A percentile compares a stretch with the other conserved stretches of the same genome.
These are phyloP conservation scores for Amiota mariae DNA, from an alignment of 2,888 invertebrate species.

Conservation along the genomic window DNA sequence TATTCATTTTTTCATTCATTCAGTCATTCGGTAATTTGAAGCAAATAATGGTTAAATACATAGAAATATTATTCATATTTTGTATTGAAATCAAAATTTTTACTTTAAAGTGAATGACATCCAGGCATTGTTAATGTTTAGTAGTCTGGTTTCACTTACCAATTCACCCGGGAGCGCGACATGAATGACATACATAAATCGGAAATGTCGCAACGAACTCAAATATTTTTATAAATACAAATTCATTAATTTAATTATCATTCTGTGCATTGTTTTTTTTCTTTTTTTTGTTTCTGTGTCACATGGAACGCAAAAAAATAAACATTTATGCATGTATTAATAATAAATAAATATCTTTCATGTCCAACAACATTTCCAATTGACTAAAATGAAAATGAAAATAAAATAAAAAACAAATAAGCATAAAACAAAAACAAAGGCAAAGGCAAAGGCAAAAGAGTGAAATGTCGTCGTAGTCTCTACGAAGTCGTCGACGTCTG, in stretches of 20 bases:
- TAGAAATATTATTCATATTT: too few relatives aligned
- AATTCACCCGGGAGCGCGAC: conserved; percentile 4
- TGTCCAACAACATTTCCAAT: conserved; percentile 19
- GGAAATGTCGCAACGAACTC: conserved; percentile 17
- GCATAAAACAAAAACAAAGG: background rate
- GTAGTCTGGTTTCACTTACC: background rate
- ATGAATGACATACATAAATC: background rate
- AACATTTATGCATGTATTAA: conserved; percentile 44
- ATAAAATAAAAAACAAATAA: background rate
- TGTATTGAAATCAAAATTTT: too few relatives aligned
- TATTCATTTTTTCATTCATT: background rate
- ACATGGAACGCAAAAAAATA: conserved; percentile 11
- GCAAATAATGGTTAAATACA: too few relatives aligned
- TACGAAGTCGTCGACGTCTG: background rate
- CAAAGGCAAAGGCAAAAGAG: background rate
- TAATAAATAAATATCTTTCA: conserved; percentile 13
- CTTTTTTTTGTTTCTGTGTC: conserved; percentile 30
- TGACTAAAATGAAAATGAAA: conserved; percentile 5
- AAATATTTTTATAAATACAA: conserved; percentile 39
- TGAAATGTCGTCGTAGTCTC: background rate
- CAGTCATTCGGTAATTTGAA: too few relatives aligned
- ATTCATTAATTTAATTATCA: conserved; percentile 59
- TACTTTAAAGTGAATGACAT: too few relatives aligned
- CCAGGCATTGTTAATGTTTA: too few relatives aligned
- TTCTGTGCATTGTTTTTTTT: too few relatives aligned